A percentile compares a stretch with the other conserved stretches of the same genome.
Conservation (phyloP, 2,797 vertebrate species). For the Pseudomugil gertrudae region DNA sequence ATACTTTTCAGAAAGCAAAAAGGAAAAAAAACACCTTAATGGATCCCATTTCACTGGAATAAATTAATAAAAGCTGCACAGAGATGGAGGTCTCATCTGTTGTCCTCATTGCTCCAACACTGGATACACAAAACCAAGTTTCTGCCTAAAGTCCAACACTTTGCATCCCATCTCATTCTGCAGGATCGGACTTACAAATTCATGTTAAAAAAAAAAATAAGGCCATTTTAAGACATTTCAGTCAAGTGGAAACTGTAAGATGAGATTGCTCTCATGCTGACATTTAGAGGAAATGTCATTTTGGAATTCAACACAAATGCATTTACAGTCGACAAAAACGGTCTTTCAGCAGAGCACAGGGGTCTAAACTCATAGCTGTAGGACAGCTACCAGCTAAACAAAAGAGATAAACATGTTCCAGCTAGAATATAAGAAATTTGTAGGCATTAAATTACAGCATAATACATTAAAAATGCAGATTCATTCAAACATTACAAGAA, state of each 20-base stretch:
- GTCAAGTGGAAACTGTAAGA: not conserved
- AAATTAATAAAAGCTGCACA: not conserved
- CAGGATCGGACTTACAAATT: not conserved
- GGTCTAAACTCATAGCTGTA: slow-evolving; percentile 23
- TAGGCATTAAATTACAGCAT: slow-evolving; percentile 3
- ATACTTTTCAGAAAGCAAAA: not conserved
- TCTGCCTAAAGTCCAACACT: not conserved
- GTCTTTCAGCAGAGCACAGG: slow-evolving; percentile 5
- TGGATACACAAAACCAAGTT: not conserved
- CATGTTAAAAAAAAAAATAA: no score
- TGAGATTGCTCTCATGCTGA: slow-evolving; percentile 9
- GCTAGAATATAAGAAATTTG: not conserved
- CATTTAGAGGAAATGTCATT: slow-evolving; percentile 20
- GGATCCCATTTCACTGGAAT: not conserved
- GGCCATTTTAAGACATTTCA: not conserved
- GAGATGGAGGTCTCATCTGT: not conserved
- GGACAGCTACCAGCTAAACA: slow-evolving; percentile 18
- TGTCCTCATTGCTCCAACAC: not conserved
- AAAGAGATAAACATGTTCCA: not conserved
- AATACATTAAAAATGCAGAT: not conserved
- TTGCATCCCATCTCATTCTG: not conserved
- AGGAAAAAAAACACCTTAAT: no score
- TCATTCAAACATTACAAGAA: not conserved
- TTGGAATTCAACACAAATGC: slow-evolving; percentile 25
- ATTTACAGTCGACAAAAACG: slow-evolving; percentile 34